phyloP scores from a whole-genome alignment of 2,797 vertebrate genomes.

The Phalanger gymnotis region DNA sequence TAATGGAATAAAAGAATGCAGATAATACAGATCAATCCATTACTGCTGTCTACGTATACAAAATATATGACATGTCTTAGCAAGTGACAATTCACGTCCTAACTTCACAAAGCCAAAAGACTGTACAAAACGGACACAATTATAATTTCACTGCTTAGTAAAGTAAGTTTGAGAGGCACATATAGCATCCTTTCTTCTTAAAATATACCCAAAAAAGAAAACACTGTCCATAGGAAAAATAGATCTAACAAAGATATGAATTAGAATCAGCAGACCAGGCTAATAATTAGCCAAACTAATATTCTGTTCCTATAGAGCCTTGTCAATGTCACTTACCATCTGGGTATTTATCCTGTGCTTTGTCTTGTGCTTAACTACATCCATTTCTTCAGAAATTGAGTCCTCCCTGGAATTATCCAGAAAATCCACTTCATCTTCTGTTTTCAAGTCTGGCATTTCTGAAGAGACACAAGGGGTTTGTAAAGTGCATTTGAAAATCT shows the following conservation, averaged over 20 bases:
- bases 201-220: background rate
- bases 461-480: conserved; percentile 66
- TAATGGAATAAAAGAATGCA: background rate
- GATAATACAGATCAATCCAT: background rate
- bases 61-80: background rate
- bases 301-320: background rate
- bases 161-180: background rate
- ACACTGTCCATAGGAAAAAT: background rate
- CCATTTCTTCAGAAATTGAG: conserved; percentile 29
- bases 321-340: conserved; percentile 76
- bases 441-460: conserved; percentile 83
- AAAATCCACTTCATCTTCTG: conserved; percentile 84
- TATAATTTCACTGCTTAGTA: background rate
- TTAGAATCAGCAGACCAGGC: background rate
- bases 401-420: background rate
- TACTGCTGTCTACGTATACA: background rate
- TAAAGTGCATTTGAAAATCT: conserved; percentile 58
- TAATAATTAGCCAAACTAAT: background rate
- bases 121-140: background rate
- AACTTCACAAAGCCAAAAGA: conserved; percentile 35
- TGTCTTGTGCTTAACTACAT: background rate
- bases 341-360: conserved; percentile 17
- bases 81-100: conserved; percentile 12
- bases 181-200: conserved; percentile 1
- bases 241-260: background rate